Conservation (phyloP, 2,113 vertebrate species). For the Gymnorhina tibicen region DNA sequence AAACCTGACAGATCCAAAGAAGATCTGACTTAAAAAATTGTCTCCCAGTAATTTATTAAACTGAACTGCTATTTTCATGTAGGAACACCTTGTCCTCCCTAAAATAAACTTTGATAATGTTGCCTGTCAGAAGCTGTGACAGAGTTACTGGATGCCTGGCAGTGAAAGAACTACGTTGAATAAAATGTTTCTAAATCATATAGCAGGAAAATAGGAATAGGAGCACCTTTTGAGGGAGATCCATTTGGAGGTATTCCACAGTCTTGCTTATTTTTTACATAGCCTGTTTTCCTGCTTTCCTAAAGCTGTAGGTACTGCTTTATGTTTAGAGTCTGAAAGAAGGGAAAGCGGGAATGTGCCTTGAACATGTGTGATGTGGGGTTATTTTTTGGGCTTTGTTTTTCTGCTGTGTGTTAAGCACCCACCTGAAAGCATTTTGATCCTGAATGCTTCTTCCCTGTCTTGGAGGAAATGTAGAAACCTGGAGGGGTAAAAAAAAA, state of each 20-base stretch:
- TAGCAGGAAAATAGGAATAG: neutral
- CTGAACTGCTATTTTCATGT: neutral
- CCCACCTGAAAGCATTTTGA: fast-evolving
- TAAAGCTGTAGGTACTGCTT: neutral
- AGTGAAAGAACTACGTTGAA: neutral
- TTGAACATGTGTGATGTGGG: neutral
- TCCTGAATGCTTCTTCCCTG: neutral
- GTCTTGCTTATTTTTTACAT: neutral
- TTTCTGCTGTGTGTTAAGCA: neutral
- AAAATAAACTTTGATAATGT: neutral
- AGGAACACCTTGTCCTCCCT: neutral
- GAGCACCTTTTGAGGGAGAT: neutral
- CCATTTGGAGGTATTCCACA: neutral
- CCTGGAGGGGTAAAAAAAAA: neutral
- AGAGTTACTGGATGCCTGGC: neutral
- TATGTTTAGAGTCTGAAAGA: neutral
- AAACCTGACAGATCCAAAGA: neutral
- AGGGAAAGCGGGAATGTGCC: neutral
- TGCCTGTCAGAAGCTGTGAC: neutral
- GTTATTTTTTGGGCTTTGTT: neutral
- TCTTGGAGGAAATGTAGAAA: neutral
- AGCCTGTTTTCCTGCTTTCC: neutral
- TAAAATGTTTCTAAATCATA: neutral
- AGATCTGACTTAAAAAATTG: neutral
- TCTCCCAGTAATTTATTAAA: neutral